phyloP scores from a whole-genome alignment of 2,113 vertebrate genomes.

The Martes martes region DNA sequence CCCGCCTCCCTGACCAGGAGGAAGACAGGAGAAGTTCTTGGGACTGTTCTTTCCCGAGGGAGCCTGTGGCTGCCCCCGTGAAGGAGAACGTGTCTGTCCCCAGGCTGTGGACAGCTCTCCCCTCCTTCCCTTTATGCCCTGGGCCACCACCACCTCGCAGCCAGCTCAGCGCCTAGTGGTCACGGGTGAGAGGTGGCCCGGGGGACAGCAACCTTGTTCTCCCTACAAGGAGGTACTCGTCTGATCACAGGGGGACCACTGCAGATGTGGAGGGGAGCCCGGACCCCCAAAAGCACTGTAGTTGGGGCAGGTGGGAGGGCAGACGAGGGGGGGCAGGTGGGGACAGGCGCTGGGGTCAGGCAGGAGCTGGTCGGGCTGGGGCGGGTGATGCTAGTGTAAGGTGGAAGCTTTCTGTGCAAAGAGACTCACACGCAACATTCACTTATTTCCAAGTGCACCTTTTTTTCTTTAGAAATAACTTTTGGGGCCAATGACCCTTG shows the following conservation, averaged over 20 bases:
- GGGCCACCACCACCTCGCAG: neutral
- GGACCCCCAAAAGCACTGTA: neutral
- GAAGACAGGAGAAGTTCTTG: neutral
- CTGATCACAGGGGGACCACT: neutral
- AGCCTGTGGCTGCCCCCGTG: neutral
- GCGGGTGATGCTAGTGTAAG: neutral
- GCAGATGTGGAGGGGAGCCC: neutral
- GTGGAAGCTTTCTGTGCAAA: rapidly evolving
- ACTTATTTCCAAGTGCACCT: neutral
- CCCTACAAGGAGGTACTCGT: neutral
- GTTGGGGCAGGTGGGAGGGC: rapidly evolving
- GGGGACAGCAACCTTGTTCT: neutral
- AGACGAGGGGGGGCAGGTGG: too few species aligned
- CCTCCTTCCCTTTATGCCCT: neutral
- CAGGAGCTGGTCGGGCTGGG: too few species aligned
- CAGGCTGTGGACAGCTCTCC: neutral
- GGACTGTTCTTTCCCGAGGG: neutral
- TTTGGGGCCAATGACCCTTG: neutral
- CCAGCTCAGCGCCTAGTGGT: neutral
- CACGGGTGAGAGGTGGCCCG: neutral
- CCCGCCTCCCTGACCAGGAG: neutral
- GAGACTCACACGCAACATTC: neutral
- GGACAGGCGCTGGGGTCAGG: too few species aligned
- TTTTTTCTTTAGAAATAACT: neutral
- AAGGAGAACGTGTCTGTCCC: neutral